Evolutionary conservation across 2,797 vertebrate genomes (phyloP).

Genomic region (Anabas testudineus): DNA sequence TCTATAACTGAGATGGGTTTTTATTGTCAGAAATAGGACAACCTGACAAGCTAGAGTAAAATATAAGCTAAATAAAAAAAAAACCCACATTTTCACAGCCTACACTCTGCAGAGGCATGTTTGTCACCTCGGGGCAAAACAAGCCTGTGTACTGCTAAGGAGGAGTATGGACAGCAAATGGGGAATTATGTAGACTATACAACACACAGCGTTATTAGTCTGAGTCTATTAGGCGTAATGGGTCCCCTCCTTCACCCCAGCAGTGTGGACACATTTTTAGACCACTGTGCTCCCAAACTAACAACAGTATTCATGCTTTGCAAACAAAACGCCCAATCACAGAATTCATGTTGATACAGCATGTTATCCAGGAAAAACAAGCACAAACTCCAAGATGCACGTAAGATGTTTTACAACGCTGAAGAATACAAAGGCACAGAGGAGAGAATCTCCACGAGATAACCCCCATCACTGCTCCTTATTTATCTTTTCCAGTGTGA

Average conservation of each 20-base stretch:
- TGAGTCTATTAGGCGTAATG: slow-evolving; percentile 65
- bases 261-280: slow-evolving; percentile 46
- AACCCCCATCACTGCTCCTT: slow-evolving; percentile 8
- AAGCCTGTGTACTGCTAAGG: slow-evolving; percentile 42
- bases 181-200: slow-evolving; percentile 53
- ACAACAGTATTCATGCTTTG: slow-evolving; percentile 41
- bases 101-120: slow-evolving; percentile 28
- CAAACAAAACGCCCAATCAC: slow-evolving; percentile 41
- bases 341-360: slow-evolving; percentile 7
- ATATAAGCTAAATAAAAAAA: slow-evolving; percentile 24
- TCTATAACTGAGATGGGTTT: neutral
- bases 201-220: slow-evolving; percentile 57
- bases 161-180: slow-evolving; percentile 54
- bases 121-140: slow-evolving; percentile 56
- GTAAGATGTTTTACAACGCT: slow-evolving; percentile 28
- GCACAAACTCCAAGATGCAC: slow-evolving; percentile 1
- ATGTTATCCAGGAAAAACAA: slow-evolving; percentile 32
- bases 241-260: slow-evolving; percentile 52
- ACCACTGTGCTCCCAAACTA: slow-evolving; percentile 26
- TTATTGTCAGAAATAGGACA: slow-evolving; percentile 12
- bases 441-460: neutral
- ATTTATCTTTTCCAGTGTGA: slow-evolving; percentile 31
- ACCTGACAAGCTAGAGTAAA: slow-evolving; percentile 8
- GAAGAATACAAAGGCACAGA: slow-evolving; percentile 17
- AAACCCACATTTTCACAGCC: slow-evolving; percentile 19